These are phyloP conservation scores for Gryon sp. DNA, from an alignment of 1,140 invertebrate genomes.

Conservation along the genomic window DNA sequence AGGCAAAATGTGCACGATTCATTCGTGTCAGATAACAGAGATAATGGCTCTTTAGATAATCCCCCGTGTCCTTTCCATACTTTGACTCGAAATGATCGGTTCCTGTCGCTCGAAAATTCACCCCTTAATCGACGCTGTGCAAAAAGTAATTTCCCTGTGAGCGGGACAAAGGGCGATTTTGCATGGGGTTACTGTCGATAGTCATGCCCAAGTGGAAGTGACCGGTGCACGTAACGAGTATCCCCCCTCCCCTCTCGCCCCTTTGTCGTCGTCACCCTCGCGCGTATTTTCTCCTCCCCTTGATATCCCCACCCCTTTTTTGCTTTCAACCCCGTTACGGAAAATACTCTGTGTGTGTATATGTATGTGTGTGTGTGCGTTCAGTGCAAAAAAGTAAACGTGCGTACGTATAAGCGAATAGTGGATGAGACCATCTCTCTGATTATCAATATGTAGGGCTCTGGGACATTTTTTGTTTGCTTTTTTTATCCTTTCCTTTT, in stretches of 20 bases:
- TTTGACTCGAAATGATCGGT: slow-evolving; percentile 73
- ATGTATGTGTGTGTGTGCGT: too few relatives aligned
- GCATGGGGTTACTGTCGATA: slow-evolving; percentile 72
- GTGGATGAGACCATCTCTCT: slow-evolving; percentile 23
- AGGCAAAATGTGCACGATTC: slow-evolving; percentile 48
- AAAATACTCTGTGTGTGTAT: too few relatives aligned
- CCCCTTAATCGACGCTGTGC: slow-evolving; percentile 76
- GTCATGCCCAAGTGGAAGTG: slow-evolving; percentile 72
- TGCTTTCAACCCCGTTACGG: slow-evolving; percentile 60
- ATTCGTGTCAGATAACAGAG: slow-evolving; percentile 60
- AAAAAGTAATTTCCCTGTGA: slow-evolving; percentile 79
- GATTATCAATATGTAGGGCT: slow-evolving; percentile 72
- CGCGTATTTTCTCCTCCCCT: slow-evolving; percentile 41
- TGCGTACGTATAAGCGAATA: slow-evolving; percentile 20
- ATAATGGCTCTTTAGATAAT: slow-evolving; percentile 65
- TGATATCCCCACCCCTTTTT: slow-evolving; percentile 14
- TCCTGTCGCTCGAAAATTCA: slow-evolving; percentile 76
- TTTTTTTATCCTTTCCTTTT: slow-evolving; percentile 26
- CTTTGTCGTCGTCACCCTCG: slow-evolving; percentile 47
- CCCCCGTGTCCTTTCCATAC: slow-evolving; percentile 64
- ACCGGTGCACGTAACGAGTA: slow-evolving; percentile 78
- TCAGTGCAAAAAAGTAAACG: slow-evolving; percentile 68
- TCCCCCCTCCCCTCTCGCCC: slow-evolving; percentile 41
- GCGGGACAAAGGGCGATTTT: slow-evolving; percentile 79
- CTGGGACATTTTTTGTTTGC: slow-evolving; percentile 70